A percentile compares a stretch with the other conserved stretches of the same genome.
Evolutionary conservation across 2,888 invertebrate species (phyloP).

Genomic region (Leuctra nigra): DNA sequence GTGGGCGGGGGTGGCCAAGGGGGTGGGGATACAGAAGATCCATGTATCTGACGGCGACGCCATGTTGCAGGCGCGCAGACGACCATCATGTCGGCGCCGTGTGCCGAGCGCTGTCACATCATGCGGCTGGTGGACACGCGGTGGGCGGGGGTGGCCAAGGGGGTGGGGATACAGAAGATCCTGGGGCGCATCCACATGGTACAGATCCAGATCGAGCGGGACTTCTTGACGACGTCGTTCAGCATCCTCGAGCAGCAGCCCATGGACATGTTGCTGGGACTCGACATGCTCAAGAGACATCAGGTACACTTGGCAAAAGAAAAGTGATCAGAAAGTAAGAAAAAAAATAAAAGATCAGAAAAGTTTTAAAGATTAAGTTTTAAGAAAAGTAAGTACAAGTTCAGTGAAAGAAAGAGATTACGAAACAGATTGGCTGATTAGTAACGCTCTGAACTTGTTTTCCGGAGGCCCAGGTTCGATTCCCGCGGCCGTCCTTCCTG

Average conservation of each 20-base stretch:
- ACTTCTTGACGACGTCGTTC: slow-evolving; percentile 92
- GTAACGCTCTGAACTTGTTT: too few relatives aligned
- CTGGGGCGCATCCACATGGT: slow-evolving; percentile 96
- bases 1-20: slow-evolving; percentile 96
- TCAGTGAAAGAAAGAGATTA: too few relatives aligned
- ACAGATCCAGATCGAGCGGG: slow-evolving; percentile 91
- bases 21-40: slow-evolving; percentile 97
- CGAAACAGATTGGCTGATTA: too few relatives aligned
- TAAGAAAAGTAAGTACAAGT: too few relatives aligned
- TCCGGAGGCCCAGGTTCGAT: too few relatives aligned
- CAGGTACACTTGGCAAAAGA: slow-evolving; percentile 68
- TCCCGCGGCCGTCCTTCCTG: too few relatives aligned
- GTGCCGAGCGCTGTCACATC: slow-evolving; percentile 90
- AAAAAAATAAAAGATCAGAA: too few relatives aligned
- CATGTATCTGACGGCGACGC: too few relatives aligned
- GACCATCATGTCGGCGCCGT: slow-evolving; percentile 95
- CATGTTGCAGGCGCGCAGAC: too few relatives aligned
- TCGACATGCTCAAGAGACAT: slow-evolving; percentile 96
- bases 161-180: too few relatives aligned
- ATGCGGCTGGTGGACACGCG: slow-evolving; percentile 84
- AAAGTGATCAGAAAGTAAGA: too few relatives aligned
- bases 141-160: slow-evolving; percentile 96
- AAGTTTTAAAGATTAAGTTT: too few relatives aligned
- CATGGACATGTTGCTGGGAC: slow-evolving; percentile 96
- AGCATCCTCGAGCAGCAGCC: slow-evolving; percentile 94